Conservation (phyloP, 2,888 invertebrate genomes). For the Leptinotarsa haldemani region DNA sequence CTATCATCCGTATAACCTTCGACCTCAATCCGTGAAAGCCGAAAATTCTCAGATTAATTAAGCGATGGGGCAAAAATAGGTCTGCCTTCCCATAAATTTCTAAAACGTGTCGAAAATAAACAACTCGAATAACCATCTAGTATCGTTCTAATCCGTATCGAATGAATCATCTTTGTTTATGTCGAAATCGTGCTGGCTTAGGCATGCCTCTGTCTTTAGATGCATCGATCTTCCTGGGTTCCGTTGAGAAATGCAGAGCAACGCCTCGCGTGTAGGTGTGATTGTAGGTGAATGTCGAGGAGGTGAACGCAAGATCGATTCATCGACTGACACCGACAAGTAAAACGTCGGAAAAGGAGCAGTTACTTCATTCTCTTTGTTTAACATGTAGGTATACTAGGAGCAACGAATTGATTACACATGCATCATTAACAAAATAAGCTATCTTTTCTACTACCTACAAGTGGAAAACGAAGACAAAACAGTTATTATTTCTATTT, state of each 20-base stretch:
- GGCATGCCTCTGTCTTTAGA: constrained; percentile 35
- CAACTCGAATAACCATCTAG: constrained; percentile 23
- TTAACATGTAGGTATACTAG: too few species aligned
- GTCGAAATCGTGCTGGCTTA: constrained; percentile 35
- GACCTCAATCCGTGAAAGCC: background rate
- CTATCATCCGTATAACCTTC: background rate
- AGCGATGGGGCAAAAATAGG: constrained; percentile 19
- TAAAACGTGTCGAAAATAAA: constrained; percentile 26
- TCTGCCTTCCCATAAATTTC: constrained; percentile 1
- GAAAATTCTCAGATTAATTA: constrained; percentile 19
- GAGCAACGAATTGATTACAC: too few species aligned
- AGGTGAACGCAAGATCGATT: background rate
- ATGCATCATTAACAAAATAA: too few species aligned
- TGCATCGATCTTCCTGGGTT: background rate
- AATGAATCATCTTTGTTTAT: constrained; percentile 37
- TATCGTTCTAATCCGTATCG: constrained; percentile 31
- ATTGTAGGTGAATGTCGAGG: constrained; percentile 4
- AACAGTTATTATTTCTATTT: too few species aligned
- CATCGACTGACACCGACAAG: background rate
- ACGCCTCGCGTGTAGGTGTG: constrained; percentile 12
- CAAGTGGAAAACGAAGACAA: too few species aligned
- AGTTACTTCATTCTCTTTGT: background rate
- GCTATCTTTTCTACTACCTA: too few species aligned
- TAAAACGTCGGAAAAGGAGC: background rate
- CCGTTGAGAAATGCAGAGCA: constrained; percentile 14